A percentile compares a stretch with the other conserved stretches of the same genome.
These are phyloP conservation scores for Junonia oenone DNA, from an alignment of 2,888 invertebrate genomes.

Conservation along the genomic window DNA sequence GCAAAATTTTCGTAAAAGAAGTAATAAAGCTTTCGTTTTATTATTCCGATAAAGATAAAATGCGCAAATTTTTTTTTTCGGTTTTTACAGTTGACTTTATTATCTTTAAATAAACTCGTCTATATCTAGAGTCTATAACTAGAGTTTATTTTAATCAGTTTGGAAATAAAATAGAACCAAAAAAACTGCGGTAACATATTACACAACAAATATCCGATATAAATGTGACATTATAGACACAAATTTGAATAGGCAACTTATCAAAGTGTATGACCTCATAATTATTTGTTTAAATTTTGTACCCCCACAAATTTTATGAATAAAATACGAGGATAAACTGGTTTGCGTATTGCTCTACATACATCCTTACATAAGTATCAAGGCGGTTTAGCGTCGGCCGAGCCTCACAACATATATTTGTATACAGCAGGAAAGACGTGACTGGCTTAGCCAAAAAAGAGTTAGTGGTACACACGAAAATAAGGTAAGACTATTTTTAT, in stretches of 20 bases:
- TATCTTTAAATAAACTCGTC: too few relatives aligned
- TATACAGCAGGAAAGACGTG: constrained; percentile 17
- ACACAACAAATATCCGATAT: not conserved
- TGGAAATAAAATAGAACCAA: too few relatives aligned
- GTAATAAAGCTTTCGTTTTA: too few relatives aligned
- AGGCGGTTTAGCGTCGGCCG: constrained; percentile 7
- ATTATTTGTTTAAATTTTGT: constrained; percentile 1
- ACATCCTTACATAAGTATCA: constrained; percentile 20
- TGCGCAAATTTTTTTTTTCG: too few relatives aligned
- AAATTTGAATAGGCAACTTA: not conserved
- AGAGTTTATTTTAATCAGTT: too few relatives aligned
- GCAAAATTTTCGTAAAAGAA: too few relatives aligned
- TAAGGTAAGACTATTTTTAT: constrained; percentile 13
- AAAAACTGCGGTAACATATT: not conserved
- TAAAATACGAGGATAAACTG: constrained; percentile 19
- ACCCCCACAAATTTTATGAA: constrained; percentile 3
- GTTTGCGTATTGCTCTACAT: constrained; percentile 20
- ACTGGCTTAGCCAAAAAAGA: not conserved
- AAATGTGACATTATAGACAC: not conserved
- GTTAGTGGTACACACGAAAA: not conserved
- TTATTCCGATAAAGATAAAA: too few relatives aligned
- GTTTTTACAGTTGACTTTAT: too few relatives aligned
- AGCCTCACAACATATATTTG: constrained; percentile 10
- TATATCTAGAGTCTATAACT: too few relatives aligned
- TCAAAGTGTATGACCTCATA: not conserved